These are phyloP conservation scores for Mionectes olivaceus DNA, from an alignment of 2,797 vertebrate species.

Conservation along the genomic window DNA sequence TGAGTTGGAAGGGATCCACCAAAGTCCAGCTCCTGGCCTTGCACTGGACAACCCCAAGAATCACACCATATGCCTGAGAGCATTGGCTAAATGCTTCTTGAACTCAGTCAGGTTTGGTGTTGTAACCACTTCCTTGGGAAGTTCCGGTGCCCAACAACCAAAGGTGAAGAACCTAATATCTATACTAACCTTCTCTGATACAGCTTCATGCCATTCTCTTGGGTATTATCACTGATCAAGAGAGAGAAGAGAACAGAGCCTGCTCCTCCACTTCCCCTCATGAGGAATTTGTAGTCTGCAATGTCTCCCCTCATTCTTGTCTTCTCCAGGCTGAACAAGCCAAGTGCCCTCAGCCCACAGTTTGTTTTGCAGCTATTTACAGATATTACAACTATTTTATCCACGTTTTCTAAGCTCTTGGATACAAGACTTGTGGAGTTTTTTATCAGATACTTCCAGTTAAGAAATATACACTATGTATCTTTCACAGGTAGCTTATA, in stretches of 20 bases:
- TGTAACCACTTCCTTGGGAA: not conserved
- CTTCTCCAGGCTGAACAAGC: not conserved
- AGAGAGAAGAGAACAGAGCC: not conserved
- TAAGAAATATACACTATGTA: not conserved
- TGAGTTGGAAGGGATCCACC: not conserved
- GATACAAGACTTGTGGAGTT: not conserved
- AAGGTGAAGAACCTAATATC: not conserved
- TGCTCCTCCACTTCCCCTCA: not conserved
- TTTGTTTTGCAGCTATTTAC: not conserved
- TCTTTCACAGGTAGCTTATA: not conserved
- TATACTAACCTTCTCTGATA: not conserved
- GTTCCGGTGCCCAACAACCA: fast-evolving
- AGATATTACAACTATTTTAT: not conserved
- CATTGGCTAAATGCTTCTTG: fast-evolving
- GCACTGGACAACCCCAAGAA: not conserved
- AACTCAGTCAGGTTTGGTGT: not conserved
- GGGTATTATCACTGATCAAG: fast-evolving
- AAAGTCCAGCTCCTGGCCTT: not conserved
- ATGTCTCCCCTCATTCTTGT: not conserved
- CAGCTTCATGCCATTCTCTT: fast-evolving
- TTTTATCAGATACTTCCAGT: not conserved
- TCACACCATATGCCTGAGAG: fast-evolving
- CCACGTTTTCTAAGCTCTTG: not conserved
- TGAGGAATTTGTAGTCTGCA: not conserved
- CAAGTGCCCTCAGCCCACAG: not conserved